Base-by-base conservation (phyloP, 2,797 vertebrate genomes). In the Rhodeus uyekii region DNA sequence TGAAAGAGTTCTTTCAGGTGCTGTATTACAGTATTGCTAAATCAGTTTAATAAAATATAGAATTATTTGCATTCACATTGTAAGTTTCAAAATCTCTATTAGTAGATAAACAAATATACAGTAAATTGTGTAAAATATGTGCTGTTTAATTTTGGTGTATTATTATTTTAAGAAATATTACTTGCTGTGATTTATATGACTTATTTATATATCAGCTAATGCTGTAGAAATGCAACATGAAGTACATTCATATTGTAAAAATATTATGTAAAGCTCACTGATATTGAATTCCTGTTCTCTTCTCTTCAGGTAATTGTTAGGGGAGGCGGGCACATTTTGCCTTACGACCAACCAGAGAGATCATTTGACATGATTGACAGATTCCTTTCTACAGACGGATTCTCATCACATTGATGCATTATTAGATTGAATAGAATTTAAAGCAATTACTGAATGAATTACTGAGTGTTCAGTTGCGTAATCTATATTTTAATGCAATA, bases 311-410 rank as follows among this genome's bases (percentile, higher is more conserved):
- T 96, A 19, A 93, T 97, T 80, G 90, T 96, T 87, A 90, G 95
- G 87, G 96, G 95, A 78, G 96, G 95, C 71, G 96, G 95, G 76
- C 95, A 96, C 84, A 95, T 96, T 88, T 91, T 97, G 83, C 94
- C 95, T 13, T 94, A 95, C 7, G 93, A 96, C 89, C 95, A 97
- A 84, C 95, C 96, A 44, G 93, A 92, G 78, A 93, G 95, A 87
- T 89, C 95, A 71, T 96, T 96, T 80, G 94, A 96, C 79, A 96
- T 96, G 96, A 96, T 96, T 34, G 95, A 96, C 85, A 92, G 95
- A 83, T 97, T 97, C 90, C 91, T 97, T 38, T 96, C 94, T 18
- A 94, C 91, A 0, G 89, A 74, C 27, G 91, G 89, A 63, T 95
- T 86, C 74, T 82, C 71, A 19, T 79, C 69, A 34, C 46, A n/a